Conservation (phyloP, 1,140 invertebrate genomes). For the Eciton burchellii region DNA sequence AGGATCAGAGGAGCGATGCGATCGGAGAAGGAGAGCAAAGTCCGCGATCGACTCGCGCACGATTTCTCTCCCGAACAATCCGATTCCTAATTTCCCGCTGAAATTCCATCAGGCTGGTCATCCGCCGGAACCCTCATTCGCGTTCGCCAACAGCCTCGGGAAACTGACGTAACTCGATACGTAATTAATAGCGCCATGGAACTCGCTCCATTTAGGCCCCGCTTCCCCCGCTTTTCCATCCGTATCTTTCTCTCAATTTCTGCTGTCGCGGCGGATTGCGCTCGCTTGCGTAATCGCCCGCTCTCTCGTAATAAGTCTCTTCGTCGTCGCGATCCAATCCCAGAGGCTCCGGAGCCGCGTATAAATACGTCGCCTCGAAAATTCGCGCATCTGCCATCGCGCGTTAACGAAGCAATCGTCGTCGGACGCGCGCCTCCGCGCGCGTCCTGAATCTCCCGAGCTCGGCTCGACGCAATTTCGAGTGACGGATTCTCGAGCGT, state of each 20-base stretch:
- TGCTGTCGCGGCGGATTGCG: conserved; percentile 26
- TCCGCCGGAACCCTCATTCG: conserved; percentile 20
- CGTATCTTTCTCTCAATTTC: conserved; percentile 46
- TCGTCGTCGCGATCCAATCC: conserved; percentile 53
- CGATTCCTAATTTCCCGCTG: conserved; percentile 1
- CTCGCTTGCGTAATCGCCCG: conserved; percentile 47
- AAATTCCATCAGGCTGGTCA: conserved; percentile 22
- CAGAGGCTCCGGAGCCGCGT: conserved; percentile 43
- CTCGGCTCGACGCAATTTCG: conserved; percentile 5
- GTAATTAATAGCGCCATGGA: conserved; percentile 52
- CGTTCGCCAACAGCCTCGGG: conserved; percentile 39
- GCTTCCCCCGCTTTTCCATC: conserved; percentile 57
- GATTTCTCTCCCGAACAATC: too few species aligned
- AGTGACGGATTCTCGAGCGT: neutral
- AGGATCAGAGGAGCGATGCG: too few species aligned
- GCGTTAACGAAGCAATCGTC: conserved; percentile 38
- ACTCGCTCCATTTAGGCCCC: conserved; percentile 49
- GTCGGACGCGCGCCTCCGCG: neutral
- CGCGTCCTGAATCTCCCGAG: neutral
- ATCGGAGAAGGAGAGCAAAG: neutral
- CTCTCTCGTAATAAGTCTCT: conserved; percentile 52
- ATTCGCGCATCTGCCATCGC: conserved; percentile 52
- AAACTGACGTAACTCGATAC: conserved; percentile 48
- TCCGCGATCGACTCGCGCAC: too few species aligned
- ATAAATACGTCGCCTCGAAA: conserved; percentile 61